Evolutionary conservation across 2,797 vertebrate genomes (phyloP).

Genomic region (Craterocephalus amniculus): DNA sequence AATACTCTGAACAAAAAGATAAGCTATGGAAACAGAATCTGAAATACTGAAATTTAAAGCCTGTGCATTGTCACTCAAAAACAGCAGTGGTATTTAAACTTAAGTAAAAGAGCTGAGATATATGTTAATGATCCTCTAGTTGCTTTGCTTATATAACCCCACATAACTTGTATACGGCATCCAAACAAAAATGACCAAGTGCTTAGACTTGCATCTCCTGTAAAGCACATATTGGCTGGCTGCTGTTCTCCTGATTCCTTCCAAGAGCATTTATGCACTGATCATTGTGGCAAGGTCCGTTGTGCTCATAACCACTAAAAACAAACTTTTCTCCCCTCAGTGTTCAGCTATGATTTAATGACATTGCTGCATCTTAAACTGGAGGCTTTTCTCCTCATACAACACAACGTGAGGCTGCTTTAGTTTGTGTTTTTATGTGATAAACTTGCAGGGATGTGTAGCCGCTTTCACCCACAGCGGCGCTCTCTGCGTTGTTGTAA

Average conservation of each 20-base stretch:
- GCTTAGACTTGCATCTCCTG: constrained; percentile 84
- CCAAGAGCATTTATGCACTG: constrained; percentile 84
- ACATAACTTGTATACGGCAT: constrained; percentile 86
- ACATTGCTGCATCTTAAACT: constrained; percentile 61
- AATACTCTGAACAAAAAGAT: constrained; percentile 68
- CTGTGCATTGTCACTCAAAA: constrained; percentile 88
- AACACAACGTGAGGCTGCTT: constrained; percentile 63
- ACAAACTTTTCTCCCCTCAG: constrained; percentile 9
- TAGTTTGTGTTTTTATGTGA: constrained; percentile 72
- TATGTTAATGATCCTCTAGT: constrained; percentile 93
- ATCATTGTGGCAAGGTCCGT: constrained; percentile 88
- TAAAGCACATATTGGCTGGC: constrained; percentile 89
- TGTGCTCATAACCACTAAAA: constrained; percentile 61
- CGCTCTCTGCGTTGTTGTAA: constrained; percentile 80
- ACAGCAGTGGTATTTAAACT: constrained; percentile 78
- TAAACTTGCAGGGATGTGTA: constrained; percentile 72
- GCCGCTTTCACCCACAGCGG: constrained; percentile 52
- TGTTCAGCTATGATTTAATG: constrained; percentile 46
- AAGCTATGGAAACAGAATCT: constrained; percentile 71
- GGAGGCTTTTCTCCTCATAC: constrained; percentile 23
- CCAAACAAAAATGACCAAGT: constrained; percentile 70
- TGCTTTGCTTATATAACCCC: constrained; percentile 94
- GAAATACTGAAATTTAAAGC: constrained; percentile 82
- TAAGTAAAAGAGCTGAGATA: constrained; percentile 85
- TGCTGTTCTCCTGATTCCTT: constrained; percentile 82